Base-by-base conservation (phyloP, 1,140 invertebrate species). In the Leptinotarsa texana region DNA sequence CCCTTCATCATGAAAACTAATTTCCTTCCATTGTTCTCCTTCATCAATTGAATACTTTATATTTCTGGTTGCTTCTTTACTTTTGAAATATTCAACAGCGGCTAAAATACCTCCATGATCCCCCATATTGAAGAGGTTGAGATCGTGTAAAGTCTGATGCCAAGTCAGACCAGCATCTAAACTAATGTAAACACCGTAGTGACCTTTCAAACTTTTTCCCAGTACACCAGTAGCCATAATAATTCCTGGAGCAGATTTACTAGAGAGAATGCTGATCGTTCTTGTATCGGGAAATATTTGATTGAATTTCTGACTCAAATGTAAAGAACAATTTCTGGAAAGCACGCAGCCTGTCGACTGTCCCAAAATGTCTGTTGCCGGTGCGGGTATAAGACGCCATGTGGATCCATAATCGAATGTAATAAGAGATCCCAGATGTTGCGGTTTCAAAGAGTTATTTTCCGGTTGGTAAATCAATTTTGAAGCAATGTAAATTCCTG, bases 51-150 rank as follows among this genome's bases (percentile, higher is more conserved):
- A 97, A 84, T 96, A 97, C 63, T 92, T 83, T 42, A 97, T 88
- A 79, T 93, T 89, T 78, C 91, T 88, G 0, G 95, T 96, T 82
- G 93, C 90, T 13, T 91, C 90, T 18, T 89, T 87, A 3, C 88
- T 88, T 84, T 93, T 94, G 82, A 91, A 95, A 80, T 93, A 93
- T 81, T 92, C 91, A 0, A 96, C 93, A 1, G 95, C 95, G 0
- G 96, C 92, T 21, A 97, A 84, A 2, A 97, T 86, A 63, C 95
- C 95, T 4, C 96, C 96, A 84, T 96, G 94, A 86, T 98, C 96
- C 1, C 95, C 95, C 85, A 96, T 92, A 80, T 94, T 93, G 85
- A 95, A 97, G 82, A 95, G 92, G 82, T 96, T 95, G 75, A 92
- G 92, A 67, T 95, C 95, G 82, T 92, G 91, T 2, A 97, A 84